phyloP scores from a whole-genome alignment of 2,797 vertebrate species.

The Balearica regulorum region DNA sequence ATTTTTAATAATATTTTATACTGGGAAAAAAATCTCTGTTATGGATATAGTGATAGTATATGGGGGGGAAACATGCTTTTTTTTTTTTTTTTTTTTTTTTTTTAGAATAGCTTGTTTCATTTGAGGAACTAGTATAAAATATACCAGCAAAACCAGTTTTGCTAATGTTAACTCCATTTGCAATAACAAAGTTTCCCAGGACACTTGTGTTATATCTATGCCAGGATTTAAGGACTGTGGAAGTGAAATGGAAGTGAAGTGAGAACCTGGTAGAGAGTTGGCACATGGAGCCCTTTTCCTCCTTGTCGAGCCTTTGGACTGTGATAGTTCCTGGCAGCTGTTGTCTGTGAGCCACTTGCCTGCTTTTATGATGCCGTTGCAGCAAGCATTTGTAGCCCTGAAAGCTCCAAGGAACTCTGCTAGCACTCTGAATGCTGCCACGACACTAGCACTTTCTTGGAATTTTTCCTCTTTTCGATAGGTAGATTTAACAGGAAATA shows the following conservation, averaged over 20 bases:
- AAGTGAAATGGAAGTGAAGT: not conserved
- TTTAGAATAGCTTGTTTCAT: not conserved
- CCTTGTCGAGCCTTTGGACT: not conserved
- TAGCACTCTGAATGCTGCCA: not conserved
- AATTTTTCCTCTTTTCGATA: not conserved
- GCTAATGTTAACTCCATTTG: not conserved
- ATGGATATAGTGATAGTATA: not conserved
- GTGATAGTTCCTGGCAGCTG: not conserved
- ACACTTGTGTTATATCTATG: not conserved
- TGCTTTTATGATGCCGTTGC: not conserved
- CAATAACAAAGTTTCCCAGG: not conserved
- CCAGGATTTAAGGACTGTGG: not conserved
- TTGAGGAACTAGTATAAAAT: not conserved
- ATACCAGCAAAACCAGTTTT: conserved; percentile 4
- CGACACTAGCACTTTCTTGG: not conserved
- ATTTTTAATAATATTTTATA: not conserved
- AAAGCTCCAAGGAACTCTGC: not conserved
- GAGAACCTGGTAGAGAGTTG: not conserved
- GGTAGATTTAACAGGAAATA: not conserved
- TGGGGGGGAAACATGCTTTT: not conserved
- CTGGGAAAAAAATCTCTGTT: not conserved
- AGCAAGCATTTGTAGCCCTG: not conserved
- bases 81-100: conserved; percentile 2
- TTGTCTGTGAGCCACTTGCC: not conserved
- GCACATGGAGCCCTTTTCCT: not conserved